phyloP scores from a whole-genome alignment of 2,888 invertebrate species.

The Odontomyia ornata region DNA sequence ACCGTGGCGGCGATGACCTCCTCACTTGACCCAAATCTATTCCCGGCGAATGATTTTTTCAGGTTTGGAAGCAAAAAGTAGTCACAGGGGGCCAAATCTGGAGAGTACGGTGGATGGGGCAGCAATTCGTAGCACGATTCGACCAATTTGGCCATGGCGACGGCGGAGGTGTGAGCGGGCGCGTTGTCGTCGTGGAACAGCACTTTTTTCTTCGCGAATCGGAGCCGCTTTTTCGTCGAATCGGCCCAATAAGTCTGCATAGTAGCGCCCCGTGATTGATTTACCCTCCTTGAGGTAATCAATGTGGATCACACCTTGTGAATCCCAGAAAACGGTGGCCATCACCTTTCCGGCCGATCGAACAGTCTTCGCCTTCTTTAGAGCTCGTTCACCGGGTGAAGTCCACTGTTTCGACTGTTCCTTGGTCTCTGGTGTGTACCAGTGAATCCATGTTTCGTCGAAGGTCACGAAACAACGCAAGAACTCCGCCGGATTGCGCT shows the following conservation, averaged over 20 bases:
- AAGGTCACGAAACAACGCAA: no score
- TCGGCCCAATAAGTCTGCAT: conserved; percentile 17
- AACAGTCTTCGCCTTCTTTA: conserved; percentile 42
- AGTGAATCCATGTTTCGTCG: no score
- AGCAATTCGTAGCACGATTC: neutral
- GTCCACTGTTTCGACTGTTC: conserved; percentile 45
- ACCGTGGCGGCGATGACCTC: neutral
- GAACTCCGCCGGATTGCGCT: no score
- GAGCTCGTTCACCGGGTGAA: conserved; percentile 39
- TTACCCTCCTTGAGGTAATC: conserved; percentile 41
- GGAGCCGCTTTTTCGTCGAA: conserved; percentile 24
- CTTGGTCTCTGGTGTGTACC: conserved; percentile 41
- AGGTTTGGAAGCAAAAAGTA: neutral
- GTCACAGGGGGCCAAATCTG: conserved; percentile 9
- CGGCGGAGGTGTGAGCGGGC: neutral
- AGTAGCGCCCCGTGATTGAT: conserved; percentile 23
- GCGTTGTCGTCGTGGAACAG: conserved; percentile 5
- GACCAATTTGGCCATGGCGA: neutral
- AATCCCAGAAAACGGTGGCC: conserved; percentile 43
- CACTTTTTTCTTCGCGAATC: conserved; percentile 18
- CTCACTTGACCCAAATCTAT: neutral
- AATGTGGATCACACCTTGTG: conserved; percentile 39
- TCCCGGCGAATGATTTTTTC: neutral
- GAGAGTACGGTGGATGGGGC: neutral
- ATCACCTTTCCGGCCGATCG: conserved; percentile 42